phyloP scores from a whole-genome alignment of 2,888 invertebrate genomes.

The Chymomyza amoena region DNA sequence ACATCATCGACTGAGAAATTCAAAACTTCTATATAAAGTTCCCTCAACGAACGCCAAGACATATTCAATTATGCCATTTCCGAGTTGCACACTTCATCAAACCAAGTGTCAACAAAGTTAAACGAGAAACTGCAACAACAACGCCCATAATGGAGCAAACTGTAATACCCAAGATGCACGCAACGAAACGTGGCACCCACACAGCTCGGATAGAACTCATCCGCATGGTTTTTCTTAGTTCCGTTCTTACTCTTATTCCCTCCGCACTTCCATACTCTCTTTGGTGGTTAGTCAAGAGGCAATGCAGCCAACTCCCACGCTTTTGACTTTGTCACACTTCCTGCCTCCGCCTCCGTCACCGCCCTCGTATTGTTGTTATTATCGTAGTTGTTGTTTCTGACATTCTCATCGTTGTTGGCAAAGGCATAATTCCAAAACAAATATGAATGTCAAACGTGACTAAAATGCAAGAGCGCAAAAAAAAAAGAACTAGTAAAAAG shows the following conservation, averaged over 20 bases:
- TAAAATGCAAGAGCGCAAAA: conserved; percentile 61
- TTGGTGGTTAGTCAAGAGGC: neutral
- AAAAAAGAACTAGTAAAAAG: conserved; percentile 11
- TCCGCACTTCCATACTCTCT: neutral
- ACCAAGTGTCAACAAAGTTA: conserved; percentile 66
- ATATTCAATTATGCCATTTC: conserved; percentile 61
- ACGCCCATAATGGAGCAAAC: neutral
- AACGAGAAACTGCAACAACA: conserved; percentile 54
- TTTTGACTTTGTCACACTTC: neutral
- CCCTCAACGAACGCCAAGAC: conserved; percentile 42
- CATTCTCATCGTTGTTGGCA: conserved; percentile 12
- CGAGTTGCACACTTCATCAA: conserved; percentile 54
- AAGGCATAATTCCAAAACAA: conserved; percentile 54
- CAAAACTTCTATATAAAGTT: conserved; percentile 36
- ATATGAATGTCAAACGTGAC: conserved; percentile 73
- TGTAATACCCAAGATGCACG: conserved; percentile 51
- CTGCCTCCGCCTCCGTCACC: neutral
- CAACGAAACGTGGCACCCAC: conserved; percentile 27
- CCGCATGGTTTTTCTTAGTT: neutral
- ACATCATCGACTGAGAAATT: conserved; percentile 32
- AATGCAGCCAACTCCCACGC: neutral
- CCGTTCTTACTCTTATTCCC: no score
- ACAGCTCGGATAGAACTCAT: neutral
- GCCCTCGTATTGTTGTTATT: neutral
- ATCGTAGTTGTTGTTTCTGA: neutral